Base-by-base conservation (phyloP, 2,113 vertebrate genomes). In the Urocynchramus pylzowi region DNA sequence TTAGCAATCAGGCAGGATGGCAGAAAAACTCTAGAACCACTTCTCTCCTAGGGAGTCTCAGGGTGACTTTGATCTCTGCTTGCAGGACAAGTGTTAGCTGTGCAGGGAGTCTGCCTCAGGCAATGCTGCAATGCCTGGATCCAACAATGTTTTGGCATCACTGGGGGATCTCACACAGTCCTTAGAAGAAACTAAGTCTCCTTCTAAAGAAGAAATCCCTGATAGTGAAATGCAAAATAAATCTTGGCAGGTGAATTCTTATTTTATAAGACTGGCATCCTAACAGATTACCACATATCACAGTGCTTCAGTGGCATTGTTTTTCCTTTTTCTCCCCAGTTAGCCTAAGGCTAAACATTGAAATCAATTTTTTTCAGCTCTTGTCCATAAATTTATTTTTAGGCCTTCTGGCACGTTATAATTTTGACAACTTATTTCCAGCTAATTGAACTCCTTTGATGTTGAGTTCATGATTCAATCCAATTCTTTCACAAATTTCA, bases 401-500 rank as follows among this genome's bases (percentile, higher is more conserved):
- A 89, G 84, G 17, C 68, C 56, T 80, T 84, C 83, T 81, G 77
- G 33, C 73, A 71, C 84, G 86, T 84, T 21, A 84, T 67, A 1
- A 5, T 82, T 95, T 85, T 89, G 73, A 44, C 80, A 74, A 60
- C 57, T 85, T 63, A 59, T 63, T 95, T 95, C n/a, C 53, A 56
- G 20, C 37, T 95, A 80, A 75, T 79, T 95, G 85, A 80, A 59
- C 37, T 44, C 49, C 60, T 94, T 94, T 95, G 86, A 90, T 95
- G 57, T 89, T 68, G 84, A 82, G 61, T 82, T 85, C 41, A 57
- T 92, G 23, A 89, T 95, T 93, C 81, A 91, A 2, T 84, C 57
- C 17, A 44, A 47, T 88, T 88, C 52, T 88, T 94, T 44, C 76
- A 60, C 70, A 89, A 92, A 95, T 79, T 91, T 87, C 9, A 91